Evolutionary conservation across 2,888 invertebrate species (phyloP).

Genomic region (Spialia ferax): DNA sequence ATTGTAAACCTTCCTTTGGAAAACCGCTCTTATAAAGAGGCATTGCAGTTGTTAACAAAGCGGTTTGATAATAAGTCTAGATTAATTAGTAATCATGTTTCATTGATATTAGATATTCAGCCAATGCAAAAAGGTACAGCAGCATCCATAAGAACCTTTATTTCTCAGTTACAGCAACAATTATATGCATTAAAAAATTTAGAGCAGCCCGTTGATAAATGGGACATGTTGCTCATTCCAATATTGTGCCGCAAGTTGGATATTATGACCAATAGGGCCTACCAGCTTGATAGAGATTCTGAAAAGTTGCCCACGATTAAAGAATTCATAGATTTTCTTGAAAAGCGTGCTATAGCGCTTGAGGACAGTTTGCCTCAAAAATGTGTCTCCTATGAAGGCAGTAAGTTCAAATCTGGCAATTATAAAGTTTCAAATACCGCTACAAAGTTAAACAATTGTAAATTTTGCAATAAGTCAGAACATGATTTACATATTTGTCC

Average conservation of each 20-base stretch:
- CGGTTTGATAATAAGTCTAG: not conserved
- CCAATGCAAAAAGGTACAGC: not conserved
- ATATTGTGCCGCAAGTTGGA: not conserved
- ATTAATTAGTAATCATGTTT: not conserved
- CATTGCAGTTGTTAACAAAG: not conserved
- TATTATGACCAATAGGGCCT: not conserved
- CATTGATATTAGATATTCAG: not conserved
- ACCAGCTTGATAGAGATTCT: not conserved
- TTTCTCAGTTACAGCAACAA: not conserved
- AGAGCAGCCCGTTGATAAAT: not conserved
- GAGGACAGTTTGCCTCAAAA: not conserved
- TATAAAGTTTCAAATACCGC: not conserved
- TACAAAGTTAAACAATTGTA: not conserved
- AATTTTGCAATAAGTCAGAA: not conserved
- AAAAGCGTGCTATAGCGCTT: not conserved
- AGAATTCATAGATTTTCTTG: not conserved
- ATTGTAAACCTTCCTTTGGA: not conserved
- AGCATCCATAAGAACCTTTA: not conserved
- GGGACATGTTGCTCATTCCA: not conserved
- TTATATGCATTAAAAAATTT: conserved; percentile 5
- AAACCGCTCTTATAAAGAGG: not conserved
- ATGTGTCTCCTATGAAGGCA: not conserved
- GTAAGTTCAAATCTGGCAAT: not conserved
- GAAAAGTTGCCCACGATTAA: not conserved
- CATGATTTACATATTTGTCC: conserved; percentile 2